phyloP scores from a whole-genome alignment of 2,888 invertebrate species.

The Cephus spinipes region DNA sequence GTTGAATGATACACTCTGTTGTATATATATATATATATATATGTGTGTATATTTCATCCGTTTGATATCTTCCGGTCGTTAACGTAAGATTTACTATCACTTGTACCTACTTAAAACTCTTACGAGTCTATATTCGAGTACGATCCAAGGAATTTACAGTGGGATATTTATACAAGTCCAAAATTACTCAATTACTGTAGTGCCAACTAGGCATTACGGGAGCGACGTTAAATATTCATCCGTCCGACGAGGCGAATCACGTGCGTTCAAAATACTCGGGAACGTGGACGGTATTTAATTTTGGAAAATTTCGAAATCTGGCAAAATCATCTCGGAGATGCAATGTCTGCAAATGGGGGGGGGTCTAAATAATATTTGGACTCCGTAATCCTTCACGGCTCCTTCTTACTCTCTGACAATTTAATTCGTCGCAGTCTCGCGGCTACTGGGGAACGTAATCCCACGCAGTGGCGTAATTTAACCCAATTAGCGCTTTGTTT shows the following conservation, averaged over 20 bases:
- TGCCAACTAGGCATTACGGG: neutral
- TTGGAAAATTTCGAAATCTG: neutral
- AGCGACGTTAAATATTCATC: neutral
- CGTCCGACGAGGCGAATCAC: neutral
- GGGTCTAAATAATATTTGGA: neutral
- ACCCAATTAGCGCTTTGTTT: neutral
- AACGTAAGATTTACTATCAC: neutral
- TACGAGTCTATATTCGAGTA: neutral
- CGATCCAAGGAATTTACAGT: neutral
- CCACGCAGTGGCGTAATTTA: neutral
- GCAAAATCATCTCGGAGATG: neutral
- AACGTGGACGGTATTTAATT: neutral
- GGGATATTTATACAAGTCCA: neutral
- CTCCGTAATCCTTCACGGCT: no score
- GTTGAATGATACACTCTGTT: neutral
- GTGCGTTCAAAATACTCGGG: neutral
- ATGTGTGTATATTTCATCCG: neutral
- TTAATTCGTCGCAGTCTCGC: neutral
- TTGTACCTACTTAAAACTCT: neutral
- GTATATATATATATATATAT: neutral
- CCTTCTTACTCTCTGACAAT: neutral
- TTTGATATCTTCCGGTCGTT: neutral
- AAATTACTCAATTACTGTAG: neutral
- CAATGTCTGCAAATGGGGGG: neutral
- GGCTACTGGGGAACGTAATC: neutral